Evolutionary conservation across 2,888 invertebrate genomes (phyloP).

Genomic region (Pocota personata): DNA sequence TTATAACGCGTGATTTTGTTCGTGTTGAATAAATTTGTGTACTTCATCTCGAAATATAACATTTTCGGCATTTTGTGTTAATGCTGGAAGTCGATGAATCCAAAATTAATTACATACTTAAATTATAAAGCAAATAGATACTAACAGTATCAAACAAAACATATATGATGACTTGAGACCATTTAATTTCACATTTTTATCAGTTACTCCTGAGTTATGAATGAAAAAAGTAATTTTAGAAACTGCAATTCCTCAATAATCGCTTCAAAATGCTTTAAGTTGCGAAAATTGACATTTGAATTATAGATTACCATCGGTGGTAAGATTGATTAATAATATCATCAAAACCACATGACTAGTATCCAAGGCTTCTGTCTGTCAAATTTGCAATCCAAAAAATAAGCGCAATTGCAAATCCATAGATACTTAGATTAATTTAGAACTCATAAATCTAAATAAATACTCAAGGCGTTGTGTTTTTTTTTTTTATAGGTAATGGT

Average conservation of each 20-base stretch:
- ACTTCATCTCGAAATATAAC: too few species aligned
- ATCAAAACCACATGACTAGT: not conserved
- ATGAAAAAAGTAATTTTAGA: not conserved
- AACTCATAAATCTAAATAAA: too few species aligned
- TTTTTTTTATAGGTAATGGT: constrained; percentile 73
- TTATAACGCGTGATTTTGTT: too few species aligned
- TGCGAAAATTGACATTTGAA: not conserved
- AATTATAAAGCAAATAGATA: not conserved
- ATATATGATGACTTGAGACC: not conserved
- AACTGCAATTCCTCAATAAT: not conserved
- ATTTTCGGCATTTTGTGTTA: too few species aligned
- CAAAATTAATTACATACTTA: not conserved
- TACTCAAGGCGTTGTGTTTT: too few species aligned
- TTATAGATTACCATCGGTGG: not conserved
- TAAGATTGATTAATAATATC: not conserved
- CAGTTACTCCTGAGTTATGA: not conserved
- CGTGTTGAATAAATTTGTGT: too few species aligned
- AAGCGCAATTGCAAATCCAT: not conserved
- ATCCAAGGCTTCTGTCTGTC: not conserved
- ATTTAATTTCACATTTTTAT: not conserved
- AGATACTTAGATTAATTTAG: too few species aligned
- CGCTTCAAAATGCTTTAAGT: too few species aligned
- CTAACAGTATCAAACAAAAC: not conserved
- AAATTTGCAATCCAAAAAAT: not conserved
- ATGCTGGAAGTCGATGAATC: too few species aligned